Evolutionary conservation across 2,113 vertebrate species (phyloP).

Genomic region (Bufo gargarizans): DNA sequence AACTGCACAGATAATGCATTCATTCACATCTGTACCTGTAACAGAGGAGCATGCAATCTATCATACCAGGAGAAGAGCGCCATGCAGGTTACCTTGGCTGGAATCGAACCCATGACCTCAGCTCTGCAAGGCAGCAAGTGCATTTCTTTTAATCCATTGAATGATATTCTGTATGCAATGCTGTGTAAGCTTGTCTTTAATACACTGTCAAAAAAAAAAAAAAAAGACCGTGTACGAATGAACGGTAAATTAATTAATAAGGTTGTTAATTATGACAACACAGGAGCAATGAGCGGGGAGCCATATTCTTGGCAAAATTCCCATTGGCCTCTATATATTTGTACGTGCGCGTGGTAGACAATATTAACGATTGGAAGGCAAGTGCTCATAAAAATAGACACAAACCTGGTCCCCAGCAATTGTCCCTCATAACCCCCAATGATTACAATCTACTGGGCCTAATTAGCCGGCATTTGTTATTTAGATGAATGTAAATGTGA

Average conservation of each 20-base stretch:
- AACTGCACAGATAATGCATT: background rate
- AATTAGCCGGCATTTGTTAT: slow-evolving; percentile 56
- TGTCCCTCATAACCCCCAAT: slow-evolving; percentile 50
- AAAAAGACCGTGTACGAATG: background rate
- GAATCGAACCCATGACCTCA: background rate
- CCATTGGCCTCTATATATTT: background rate
- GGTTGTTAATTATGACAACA: slow-evolving; percentile 6
- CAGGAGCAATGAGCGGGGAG: background rate
- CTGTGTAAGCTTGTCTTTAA: background rate
- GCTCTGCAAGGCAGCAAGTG: background rate
- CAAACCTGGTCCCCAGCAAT: background rate
- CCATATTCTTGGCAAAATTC: background rate
- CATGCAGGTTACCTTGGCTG: background rate
- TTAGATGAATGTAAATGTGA: slow-evolving; percentile 55
- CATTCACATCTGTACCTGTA: background rate
- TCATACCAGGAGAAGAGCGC: background rate
- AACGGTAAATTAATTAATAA: background rate
- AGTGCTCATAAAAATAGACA: slow-evolving; percentile 16
- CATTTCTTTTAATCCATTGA: background rate
- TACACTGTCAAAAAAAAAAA: background rate
- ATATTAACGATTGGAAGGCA: slow-evolving; percentile 40
- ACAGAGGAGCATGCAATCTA: background rate
- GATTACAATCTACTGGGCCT: slow-evolving; percentile 32
- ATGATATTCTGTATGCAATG: background rate
- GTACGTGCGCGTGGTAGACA: slow-evolving; percentile 1